Conservation (phyloP, 2,113 vertebrate genomes). For the Dicerorhinus sumatrensis region DNA sequence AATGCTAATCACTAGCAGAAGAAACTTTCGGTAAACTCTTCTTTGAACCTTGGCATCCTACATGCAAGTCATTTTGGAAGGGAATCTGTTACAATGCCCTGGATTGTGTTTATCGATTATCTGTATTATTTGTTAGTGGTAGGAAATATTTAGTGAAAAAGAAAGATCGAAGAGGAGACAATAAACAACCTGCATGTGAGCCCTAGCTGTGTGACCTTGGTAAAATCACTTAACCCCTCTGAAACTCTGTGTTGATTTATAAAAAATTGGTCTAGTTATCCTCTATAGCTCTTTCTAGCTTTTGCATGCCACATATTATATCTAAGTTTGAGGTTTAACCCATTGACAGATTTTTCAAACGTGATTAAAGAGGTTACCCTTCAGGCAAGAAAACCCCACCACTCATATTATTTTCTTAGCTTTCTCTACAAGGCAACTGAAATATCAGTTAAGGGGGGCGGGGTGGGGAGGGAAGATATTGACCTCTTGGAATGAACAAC, state of each 20-base stretch:
- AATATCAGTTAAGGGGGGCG: not conserved
- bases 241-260: conserved; percentile 14
- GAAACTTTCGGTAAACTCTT: conserved; percentile 31
- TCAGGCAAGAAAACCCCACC: not conserved
- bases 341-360: not conserved
- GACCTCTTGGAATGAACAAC: conserved; percentile 11
- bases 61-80: conserved; percentile 54
- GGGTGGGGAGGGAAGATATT: not conserved
- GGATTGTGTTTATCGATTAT: not conserved
- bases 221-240: conserved; percentile 39
- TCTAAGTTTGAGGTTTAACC: conserved; percentile 11
- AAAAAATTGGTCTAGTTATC: not conserved
- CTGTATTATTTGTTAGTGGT: not conserved
- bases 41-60: conserved; percentile 52
- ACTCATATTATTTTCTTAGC: not conserved
- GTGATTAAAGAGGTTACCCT: conserved; percentile 1
- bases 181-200: not conserved
- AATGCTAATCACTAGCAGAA: not conserved
- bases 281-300: not conserved
- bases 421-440: conserved; percentile 11
- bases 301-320: not conserved
- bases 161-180: not conserved
- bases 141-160: not conserved
- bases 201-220: not conserved
- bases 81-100: not conserved